A percentile compares a stretch with the other conserved stretches of the same genome.
phyloP scores from a whole-genome alignment of 2,888 invertebrate genomes.

The Cryptophagus acutangulus region DNA sequence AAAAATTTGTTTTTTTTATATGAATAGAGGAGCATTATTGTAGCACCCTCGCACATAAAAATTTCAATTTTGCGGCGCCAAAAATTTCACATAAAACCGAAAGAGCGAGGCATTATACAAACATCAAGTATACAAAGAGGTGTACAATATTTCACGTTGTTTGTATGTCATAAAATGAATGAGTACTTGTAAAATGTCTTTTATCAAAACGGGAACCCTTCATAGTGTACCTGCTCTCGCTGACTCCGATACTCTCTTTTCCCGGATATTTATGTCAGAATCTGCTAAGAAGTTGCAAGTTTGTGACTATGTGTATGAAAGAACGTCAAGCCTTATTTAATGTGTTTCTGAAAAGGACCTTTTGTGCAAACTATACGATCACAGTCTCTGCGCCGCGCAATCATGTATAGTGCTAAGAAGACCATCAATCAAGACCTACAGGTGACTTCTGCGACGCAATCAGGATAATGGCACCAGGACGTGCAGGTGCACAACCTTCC shows the following conservation, averaged over 20 bases:
- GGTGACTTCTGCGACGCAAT: slow-evolving; percentile 39
- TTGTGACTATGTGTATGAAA: too few species aligned
- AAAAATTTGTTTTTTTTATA: too few species aligned
- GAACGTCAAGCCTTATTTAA: slow-evolving; percentile 1
- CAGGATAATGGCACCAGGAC: slow-evolving; percentile 35
- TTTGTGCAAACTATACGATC: slow-evolving; percentile 25
- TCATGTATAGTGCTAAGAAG: slow-evolving; percentile 42
- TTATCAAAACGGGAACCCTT: background rate
- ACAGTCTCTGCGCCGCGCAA: slow-evolving; percentile 33
- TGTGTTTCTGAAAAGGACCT: slow-evolving; percentile 24
- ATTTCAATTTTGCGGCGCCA: too few species aligned
- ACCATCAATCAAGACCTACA: slow-evolving; percentile 41
- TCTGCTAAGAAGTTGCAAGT: slow-evolving; percentile 1
- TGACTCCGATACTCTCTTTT: too few species aligned
- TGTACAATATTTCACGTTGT: slow-evolving; percentile 1
- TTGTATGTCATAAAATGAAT: slow-evolving; percentile 1
- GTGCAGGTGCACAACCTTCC: slow-evolving; percentile 20
- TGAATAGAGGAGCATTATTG: too few species aligned
- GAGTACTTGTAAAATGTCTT: slow-evolving; percentile 1
- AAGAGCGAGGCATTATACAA: too few species aligned
- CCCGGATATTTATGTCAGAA: background rate
- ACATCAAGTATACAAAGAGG: background rate
- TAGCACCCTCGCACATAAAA: too few species aligned
- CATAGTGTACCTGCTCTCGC: too few species aligned
- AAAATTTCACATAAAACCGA: too few species aligned